phyloP scores from a whole-genome alignment of 1,140 invertebrate species.

The Meloidogyne exigua region DNA sequence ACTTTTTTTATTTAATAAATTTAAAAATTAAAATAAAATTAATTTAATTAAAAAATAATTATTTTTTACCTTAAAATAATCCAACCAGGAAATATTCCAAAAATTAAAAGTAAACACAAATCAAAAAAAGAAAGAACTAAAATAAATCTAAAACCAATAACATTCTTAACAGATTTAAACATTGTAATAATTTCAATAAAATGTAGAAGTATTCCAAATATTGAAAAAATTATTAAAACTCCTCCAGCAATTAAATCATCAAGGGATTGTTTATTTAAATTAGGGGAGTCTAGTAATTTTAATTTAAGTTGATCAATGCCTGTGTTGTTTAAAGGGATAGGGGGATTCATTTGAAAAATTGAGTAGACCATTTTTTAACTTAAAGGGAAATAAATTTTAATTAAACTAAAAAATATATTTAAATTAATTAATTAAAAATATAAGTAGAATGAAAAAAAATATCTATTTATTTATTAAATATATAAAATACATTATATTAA shows the following conservation, averaged over 20 bases:
- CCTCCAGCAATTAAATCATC: constrained; percentile 11
- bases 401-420: not conserved
- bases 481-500: no score
- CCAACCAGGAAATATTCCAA: constrained; percentile 23
- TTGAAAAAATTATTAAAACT: not conserved
- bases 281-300: not conserved
- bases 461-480: no score
- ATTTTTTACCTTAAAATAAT: constrained; percentile 10
- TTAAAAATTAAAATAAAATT: not conserved
- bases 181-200: constrained; percentile 14
- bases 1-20: no score
- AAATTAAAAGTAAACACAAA: constrained; percentile 8
- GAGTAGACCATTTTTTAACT: not conserved
- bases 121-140: not conserved
- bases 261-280: not conserved
- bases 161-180: constrained; percentile 1
- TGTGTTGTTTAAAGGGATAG: not conserved
- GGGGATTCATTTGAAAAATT: not conserved
- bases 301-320: not conserved
- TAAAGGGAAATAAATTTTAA: not conserved
- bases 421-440: no score
- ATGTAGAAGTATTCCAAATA: constrained; percentile 5
- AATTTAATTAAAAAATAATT: no score
- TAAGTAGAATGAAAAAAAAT: no score
- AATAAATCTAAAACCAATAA: constrained; percentile 24